Base-by-base conservation (phyloP, 2,888 invertebrate species). In the Leuctra nigra region DNA sequence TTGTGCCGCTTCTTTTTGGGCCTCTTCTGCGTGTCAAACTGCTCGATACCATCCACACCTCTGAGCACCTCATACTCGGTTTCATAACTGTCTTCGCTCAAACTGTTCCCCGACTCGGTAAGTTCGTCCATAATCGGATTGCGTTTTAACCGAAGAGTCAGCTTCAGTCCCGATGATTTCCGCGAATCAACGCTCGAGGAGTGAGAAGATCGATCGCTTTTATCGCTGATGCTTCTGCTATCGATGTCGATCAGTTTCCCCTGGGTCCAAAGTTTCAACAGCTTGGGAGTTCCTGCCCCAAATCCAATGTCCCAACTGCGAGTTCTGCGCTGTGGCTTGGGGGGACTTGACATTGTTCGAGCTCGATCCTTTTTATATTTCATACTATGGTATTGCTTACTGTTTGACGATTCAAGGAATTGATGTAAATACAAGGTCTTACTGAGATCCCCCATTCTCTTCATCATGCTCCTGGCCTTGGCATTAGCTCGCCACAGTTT, bases 41-140 rank as follows among this genome's bases (percentile, higher is more conserved):
- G 33, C 14, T 61, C 57, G 29, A 58, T 56, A 24, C 58, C 61
- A 56, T 77, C 74, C 63, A 79, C 80, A 54, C 88, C 82, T 60
- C 89, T 80, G 67, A 91, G 73, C 55, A 91, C 87, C 73, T 91
- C 91, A 70, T 91, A 91, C 68, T 91, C 90, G 0, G 87, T 85
- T 65, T 82, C 82, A 66, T 80, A 82, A 61, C 74, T 75, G 61
- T 82, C 82, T 62, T 82, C 83, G 64, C 80, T 80, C 50, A 84
- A 70, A 66, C 80, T 83, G 16, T 83, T 84, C 24, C 86, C 84
- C n/a, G 85, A 85, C 69, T 91, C 89, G 67, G 89, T 84, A 1
- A 88, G 83, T 67, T 92, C 91, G 67, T 92, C 91, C 48, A 90
- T 73, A 55, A 89, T 84, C 1, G 91, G 91, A 62, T 90, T 91